Percentiles rank a stretch among this genome's conserved stretches.
Evolutionary conservation across 2,888 invertebrate genomes (phyloP).

Genomic region (Nineta flava): DNA sequence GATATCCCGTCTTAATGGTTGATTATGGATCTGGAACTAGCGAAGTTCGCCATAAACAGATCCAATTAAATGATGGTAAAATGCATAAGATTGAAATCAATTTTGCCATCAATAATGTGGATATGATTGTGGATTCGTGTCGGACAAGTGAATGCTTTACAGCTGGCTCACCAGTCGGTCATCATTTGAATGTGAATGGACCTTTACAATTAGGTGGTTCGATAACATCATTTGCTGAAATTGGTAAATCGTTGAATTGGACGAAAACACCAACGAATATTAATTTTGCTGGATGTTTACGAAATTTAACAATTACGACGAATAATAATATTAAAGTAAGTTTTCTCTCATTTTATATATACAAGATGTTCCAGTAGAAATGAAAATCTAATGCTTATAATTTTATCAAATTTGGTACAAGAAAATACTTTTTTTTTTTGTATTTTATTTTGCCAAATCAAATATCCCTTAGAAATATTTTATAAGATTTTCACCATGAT

Average conservation of each 20-base stretch:
- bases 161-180: slow-evolving; percentile 19
- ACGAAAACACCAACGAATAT: slow-evolving; percentile 46
- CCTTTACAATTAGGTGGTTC: slow-evolving; percentile 77
- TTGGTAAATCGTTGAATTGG: slow-evolving; percentile 55
- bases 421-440: too few species aligned
- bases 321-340: slow-evolving; percentile 45
- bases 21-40: slow-evolving; percentile 79
- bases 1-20: slow-evolving; percentile 67
- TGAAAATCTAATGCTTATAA: too few species aligned
- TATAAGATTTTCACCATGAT: too few species aligned
- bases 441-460: too few species aligned
- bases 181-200: slow-evolving; percentile 49
- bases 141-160: slow-evolving; percentile 26
- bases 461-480: too few species aligned
- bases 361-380: too few species aligned
- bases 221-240: slow-evolving; percentile 49
- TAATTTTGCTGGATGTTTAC: slow-evolving; percentile 78
- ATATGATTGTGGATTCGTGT: slow-evolving; percentile 65
- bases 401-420: too few species aligned
- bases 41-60: slow-evolving; percentile 48
- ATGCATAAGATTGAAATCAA: slow-evolving; percentile 77
- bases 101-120: slow-evolving; percentile 39
- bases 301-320: slow-evolving; percentile 50
- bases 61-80: slow-evolving; percentile 65
- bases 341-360: slow-evolving; percentile 32